phyloP scores from a whole-genome alignment of 1,140 invertebrate species.

The Plodia interpunctella region DNA sequence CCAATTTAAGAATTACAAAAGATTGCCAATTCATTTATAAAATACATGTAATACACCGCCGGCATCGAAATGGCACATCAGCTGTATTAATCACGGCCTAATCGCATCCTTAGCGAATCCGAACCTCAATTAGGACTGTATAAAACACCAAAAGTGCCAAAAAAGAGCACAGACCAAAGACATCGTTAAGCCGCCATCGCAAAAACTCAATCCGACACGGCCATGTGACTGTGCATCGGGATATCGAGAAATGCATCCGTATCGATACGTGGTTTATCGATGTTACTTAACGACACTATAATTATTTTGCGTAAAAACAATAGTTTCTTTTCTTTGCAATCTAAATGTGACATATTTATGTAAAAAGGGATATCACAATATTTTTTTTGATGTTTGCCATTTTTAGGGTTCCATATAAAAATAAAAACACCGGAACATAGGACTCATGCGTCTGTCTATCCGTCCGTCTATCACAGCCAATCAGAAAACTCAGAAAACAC shows the following conservation, averaged over 20 bases:
- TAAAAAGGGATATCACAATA: no score
- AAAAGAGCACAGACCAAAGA: constrained; percentile 46
- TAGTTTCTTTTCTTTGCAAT: no score
- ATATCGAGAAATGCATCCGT: background rate
- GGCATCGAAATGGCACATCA: constrained; percentile 37
- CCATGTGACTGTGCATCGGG: constrained; percentile 18
- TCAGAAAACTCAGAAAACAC: no score
- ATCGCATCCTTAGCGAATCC: constrained; percentile 69
- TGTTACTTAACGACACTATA: constrained; percentile 8
- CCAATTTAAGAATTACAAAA: constrained; percentile 46
- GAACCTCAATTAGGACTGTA: constrained; percentile 63
- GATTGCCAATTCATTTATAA: constrained; percentile 45
- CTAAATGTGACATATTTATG: no score
- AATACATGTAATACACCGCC: constrained; percentile 38
- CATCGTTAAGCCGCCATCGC: constrained; percentile 39
- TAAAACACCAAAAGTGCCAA: constrained; percentile 52
- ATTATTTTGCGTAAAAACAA: no score
- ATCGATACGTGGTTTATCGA: constrained; percentile 30
- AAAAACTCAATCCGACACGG: constrained; percentile 42
- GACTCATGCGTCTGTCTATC: no score
- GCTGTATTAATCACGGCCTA: constrained; percentile 60
- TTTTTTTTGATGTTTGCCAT: no score
- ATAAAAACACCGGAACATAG: no score
- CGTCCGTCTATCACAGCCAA: no score
- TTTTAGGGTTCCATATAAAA: no score